Evolutionary conservation across 2,797 vertebrate genomes (phyloP).

Genomic region (Eutrigla gurnardus): DNA sequence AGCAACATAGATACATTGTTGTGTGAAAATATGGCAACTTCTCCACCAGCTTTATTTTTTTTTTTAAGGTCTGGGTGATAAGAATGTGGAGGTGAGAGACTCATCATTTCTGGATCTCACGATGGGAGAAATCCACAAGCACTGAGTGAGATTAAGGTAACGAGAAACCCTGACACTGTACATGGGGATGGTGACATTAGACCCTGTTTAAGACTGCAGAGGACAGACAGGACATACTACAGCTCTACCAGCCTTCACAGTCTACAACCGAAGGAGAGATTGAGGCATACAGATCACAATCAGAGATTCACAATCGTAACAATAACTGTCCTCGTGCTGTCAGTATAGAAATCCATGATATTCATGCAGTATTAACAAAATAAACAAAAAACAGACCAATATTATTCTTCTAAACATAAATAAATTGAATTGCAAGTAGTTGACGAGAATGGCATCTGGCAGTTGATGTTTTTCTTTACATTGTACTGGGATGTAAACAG

Average conservation of each 20-base stretch:
- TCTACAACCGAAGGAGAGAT: constrained; percentile 64
- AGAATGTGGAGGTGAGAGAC: constrained; percentile 61
- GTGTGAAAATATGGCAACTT: constrained; percentile 67
- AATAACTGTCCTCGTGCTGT: constrained; percentile 78
- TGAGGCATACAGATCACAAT: constrained; percentile 68
- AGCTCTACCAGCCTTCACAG: constrained; percentile 61
- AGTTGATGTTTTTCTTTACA: constrained; percentile 75
- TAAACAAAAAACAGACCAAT: constrained; percentile 73
- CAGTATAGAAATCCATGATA: constrained; percentile 76
- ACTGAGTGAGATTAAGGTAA: constrained; percentile 53
- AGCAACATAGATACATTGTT: constrained; percentile 51
- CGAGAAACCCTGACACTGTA: constrained; percentile 71
- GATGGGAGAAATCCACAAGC: constrained; percentile 57
- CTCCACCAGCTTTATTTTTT: constrained; percentile 67
- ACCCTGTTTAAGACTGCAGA: constrained; percentile 85
- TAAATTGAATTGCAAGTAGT: constrained; percentile 69
- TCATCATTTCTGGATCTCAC: constrained; percentile 44
- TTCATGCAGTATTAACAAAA: constrained; percentile 85
- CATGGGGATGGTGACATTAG: constrained; percentile 63
- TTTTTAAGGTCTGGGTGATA: constrained; percentile 81
- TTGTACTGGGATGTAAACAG: constrained; percentile 84
- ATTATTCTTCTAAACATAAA: constrained; percentile 66
- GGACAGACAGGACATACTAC: constrained; percentile 72
- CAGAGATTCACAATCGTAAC: constrained; percentile 75
- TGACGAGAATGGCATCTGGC: constrained; percentile 72